Percentiles rank a stretch among this genome's conserved stretches.
Conservation (phyloP, 35 echinoderm and acorn worm species). For the Eucidaris tribuloides region DNA sequence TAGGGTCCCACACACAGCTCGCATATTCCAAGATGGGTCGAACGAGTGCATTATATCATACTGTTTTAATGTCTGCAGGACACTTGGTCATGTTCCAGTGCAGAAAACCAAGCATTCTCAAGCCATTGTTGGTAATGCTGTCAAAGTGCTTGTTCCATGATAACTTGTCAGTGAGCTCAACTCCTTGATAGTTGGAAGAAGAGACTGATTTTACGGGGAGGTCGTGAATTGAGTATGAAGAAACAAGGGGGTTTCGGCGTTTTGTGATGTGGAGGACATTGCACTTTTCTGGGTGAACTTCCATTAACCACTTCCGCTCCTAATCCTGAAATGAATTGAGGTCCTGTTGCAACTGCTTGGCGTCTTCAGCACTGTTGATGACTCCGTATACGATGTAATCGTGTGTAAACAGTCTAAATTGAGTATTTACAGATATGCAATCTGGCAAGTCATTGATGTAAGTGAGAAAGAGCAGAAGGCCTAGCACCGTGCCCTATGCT, state of each 20-base stretch:
- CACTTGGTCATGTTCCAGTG: not conserved
- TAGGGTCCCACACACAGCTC: not conserved
- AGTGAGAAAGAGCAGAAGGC: constrained; percentile 33
- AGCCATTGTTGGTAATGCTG: not conserved
- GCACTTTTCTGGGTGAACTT: constrained; percentile 17
- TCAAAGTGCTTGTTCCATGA: constrained; percentile 6
- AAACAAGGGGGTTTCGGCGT: not conserved
- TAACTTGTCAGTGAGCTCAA: constrained; percentile 1
- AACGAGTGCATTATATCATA: not conserved
- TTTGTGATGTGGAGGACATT: not conserved
- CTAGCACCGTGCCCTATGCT: constrained; percentile 70
- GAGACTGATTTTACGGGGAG: not conserved
- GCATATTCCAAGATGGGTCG: not conserved
- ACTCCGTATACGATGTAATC: constrained; percentile 26
- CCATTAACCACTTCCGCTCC: too few species aligned
- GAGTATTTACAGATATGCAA: not conserved
- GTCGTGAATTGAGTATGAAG: not conserved
- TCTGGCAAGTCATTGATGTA: constrained; percentile 50
- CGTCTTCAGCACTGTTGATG: constrained; percentile 6
- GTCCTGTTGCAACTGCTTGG: constrained; percentile 30
- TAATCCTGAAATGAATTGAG: constrained; percentile 15
- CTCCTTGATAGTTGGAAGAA: not conserved
- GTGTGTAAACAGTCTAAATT: constrained; percentile 49
- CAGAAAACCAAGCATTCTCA: not conserved
- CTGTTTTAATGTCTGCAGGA: not conserved